phyloP scores from a whole-genome alignment of 2,113 vertebrate species.

The Dissostichus mawsoni region DNA sequence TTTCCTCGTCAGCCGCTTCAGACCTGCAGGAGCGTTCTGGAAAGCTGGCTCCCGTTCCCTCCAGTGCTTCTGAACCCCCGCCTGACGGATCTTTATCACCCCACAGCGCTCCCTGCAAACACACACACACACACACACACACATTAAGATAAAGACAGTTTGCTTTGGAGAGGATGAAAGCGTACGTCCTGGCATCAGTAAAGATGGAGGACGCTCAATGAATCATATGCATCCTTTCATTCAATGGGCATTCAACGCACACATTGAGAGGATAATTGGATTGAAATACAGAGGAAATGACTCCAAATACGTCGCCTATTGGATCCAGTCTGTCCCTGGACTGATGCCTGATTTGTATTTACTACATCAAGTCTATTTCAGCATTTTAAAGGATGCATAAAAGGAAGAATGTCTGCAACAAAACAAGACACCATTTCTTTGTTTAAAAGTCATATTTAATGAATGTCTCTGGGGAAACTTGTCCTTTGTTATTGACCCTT shows the following conservation, averaged over 20 bases:
- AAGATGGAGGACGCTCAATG: background rate
- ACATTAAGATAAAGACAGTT: background rate
- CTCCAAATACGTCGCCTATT: too few species aligned
- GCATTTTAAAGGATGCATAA: background rate
- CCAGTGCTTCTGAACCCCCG: conserved; percentile 86
- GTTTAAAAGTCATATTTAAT: conserved; percentile 30
- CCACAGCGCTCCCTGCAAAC: conserved; percentile 90
- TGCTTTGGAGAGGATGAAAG: background rate
- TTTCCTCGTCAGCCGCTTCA: conserved; percentile 90
- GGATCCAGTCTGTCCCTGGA: background rate
- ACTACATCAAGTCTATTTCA: background rate
- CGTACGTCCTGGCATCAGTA: background rate
- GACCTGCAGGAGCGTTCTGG: conserved; percentile 85
- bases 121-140: conserved; percentile 28
- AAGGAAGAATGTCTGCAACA: conserved; percentile 23
- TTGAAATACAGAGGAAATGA: background rate
- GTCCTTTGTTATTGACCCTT: background rate
- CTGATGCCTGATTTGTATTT: background rate
- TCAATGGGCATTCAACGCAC: background rate
- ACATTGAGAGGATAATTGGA: background rate
- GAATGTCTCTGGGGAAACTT: background rate
- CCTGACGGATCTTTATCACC: conserved; percentile 91
- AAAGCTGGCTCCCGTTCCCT: conserved; percentile 88
- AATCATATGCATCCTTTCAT: background rate
- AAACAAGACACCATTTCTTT: background rate